Conservation (phyloP, 2,113 vertebrate genomes). For the Macquaria ambigua region DNA sequence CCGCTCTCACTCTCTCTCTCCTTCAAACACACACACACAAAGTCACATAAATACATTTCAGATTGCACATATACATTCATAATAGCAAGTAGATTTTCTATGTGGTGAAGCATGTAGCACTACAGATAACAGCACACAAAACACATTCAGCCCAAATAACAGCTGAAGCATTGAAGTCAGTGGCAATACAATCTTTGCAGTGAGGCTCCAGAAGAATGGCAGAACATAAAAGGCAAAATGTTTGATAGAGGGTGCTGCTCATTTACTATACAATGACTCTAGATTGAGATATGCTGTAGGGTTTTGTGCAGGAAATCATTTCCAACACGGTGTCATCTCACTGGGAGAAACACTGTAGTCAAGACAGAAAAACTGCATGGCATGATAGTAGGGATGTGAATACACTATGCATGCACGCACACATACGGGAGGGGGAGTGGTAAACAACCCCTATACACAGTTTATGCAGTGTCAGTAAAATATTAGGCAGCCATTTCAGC, state of each 20-base stretch:
- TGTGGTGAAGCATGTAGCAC: constrained; percentile 47
- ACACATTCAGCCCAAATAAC: constrained; percentile 60
- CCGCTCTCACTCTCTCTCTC: constrained; percentile 34
- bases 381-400: constrained; percentile 35
- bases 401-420: constrained; percentile 29
- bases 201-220: constrained; percentile 50
- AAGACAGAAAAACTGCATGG: constrained; percentile 20
- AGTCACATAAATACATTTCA: constrained; percentile 66
- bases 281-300: constrained; percentile 53
- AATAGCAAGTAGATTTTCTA: constrained; percentile 57
- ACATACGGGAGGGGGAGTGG: not conserved
- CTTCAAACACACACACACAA: constrained; percentile 35
- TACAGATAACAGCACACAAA: constrained; percentile 63
- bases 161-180: constrained; percentile 43
- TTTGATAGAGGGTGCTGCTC: constrained; percentile 45
- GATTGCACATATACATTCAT: constrained; percentile 58
- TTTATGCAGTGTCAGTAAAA: constrained; percentile 78
- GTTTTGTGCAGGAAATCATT: constrained; percentile 35
- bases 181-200: constrained; percentile 33
- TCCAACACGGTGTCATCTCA: constrained; percentile 39
- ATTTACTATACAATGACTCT: constrained; percentile 53
- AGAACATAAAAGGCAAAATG: constrained; percentile 53
- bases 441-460: constrained; percentile 54
- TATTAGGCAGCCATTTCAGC: constrained; percentile 75
- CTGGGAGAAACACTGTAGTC: not conserved